Evolutionary conservation across 23 tunicate species (phyloP).

Genomic region (Corella eumyota): DNA sequence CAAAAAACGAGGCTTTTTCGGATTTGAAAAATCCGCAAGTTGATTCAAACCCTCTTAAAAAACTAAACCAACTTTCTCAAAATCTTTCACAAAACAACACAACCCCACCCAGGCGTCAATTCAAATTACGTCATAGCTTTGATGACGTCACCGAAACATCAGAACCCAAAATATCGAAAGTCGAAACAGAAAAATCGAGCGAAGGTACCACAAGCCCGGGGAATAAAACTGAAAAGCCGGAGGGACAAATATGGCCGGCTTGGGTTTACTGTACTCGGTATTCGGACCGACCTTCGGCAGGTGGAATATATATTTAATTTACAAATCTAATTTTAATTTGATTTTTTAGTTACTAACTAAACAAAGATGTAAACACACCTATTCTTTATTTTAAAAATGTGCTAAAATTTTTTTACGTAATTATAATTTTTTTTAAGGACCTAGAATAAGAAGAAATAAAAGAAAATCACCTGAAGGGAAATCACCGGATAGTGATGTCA

Average conservation of each 20-base stretch:
- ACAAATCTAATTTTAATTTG: neutral
- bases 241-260: conserved; percentile 40
- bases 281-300: conserved; percentile 82
- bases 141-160: neutral
- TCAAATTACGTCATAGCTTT: neutral
- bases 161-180: neutral
- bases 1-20: no score
- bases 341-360: neutral
- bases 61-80: conserved; percentile 15
- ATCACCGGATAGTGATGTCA: neutral
- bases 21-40: neutral
- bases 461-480: neutral
- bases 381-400: no score
- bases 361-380: no score
- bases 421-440: conserved; percentile 34
- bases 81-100: conserved; percentile 16
- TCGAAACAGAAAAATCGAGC: neutral
- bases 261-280: conserved; percentile 93
- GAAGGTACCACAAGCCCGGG: neutral
- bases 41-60: conserved; percentile 3
- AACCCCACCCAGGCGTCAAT: neutral
- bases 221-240: conserved; percentile 5
- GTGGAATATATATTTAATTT: no score
- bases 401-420: no score
- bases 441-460: conserved; percentile 30